phyloP scores from a whole-genome alignment of 2,888 invertebrate species.

The Lithophane ornitopus region DNA sequence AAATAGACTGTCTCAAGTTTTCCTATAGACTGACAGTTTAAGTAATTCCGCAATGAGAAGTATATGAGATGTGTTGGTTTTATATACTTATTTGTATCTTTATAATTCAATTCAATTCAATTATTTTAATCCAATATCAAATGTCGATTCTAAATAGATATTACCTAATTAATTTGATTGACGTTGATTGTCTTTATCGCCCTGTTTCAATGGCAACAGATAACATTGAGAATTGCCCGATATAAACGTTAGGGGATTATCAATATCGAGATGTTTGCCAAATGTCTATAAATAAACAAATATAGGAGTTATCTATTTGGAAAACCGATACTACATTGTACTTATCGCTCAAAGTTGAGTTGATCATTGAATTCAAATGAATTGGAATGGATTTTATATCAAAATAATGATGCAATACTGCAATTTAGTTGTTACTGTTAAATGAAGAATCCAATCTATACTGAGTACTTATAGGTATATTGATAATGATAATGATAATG shows the following conservation, averaged over 20 bases:
- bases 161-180: not conserved
- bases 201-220: constrained; percentile 2
- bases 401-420: not conserved
- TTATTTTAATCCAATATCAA: not conserved
- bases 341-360: not conserved
- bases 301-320: not conserved
- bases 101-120: no score
- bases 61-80: not conserved
- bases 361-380: not conserved
- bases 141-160: no score
- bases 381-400: not conserved
- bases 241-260: not conserved
- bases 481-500: no score
- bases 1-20: constrained; percentile 10
- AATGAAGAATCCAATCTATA: not conserved
- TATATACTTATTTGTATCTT: not conserved
- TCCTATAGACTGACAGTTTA: not conserved
- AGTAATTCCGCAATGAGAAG: not conserved
- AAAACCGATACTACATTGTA: not conserved
- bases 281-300: constrained; percentile 1
- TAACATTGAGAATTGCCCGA: not conserved
- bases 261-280: not conserved
- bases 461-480: no score
- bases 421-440: no score
- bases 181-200: not conserved